Evolutionary conservation across 2,797 vertebrate species (phyloP), one percentile per base, ranked within the genome.

Genomic region (Epinephelus awoara): DNA sequence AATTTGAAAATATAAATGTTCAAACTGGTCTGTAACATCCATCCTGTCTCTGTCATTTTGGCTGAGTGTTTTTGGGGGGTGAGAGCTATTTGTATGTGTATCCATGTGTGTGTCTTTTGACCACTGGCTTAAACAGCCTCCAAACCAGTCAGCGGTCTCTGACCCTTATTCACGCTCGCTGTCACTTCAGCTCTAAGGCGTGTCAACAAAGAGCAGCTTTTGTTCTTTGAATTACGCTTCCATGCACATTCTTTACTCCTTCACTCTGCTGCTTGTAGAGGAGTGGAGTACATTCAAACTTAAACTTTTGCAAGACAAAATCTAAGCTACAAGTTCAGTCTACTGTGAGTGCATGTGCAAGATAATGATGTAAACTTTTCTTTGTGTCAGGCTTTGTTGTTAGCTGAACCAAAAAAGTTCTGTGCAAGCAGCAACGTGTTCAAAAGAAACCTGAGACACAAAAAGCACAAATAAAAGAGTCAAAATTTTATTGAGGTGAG

Each of bases 171-270:
- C 88, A 90, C 38, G 55, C 85, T 85, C 9, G 25, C 91, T 90
- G 92, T 93, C 91, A 85, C 84, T 90, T 79, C 79, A 59, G 78
- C 84, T 90, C 85, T 52, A 47, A 85, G 81, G 78, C 88, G n/a
- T 5, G 80, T 89, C 87, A 89, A 92, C 92, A 94, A 92, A 93
- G 91, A 84, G 80, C 67, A 8, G 74, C 91, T 92, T 91, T 94
- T 93, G 90, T 94, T 80, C 67, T 66, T 59, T 15, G 58, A 67
- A 56, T 88, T 72, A 57, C 81, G 87, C 81, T 71, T 79, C 69
- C 38, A 3, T 40, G 49, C 78, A 75, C 90, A 93, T 91, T 93
- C 92, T 88, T 91, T 51, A 55, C 76, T 47, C 34, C 27, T 54
- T 59, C 72, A 19, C 47, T 65, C 70, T 14, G 38, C 63, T n/a